A percentile compares a stretch with the other conserved stretches of the same genome.
These are phyloP conservation scores for Drosophila rellima DNA, from an alignment of 2,888 invertebrate genomes.

Conservation along the genomic window DNA sequence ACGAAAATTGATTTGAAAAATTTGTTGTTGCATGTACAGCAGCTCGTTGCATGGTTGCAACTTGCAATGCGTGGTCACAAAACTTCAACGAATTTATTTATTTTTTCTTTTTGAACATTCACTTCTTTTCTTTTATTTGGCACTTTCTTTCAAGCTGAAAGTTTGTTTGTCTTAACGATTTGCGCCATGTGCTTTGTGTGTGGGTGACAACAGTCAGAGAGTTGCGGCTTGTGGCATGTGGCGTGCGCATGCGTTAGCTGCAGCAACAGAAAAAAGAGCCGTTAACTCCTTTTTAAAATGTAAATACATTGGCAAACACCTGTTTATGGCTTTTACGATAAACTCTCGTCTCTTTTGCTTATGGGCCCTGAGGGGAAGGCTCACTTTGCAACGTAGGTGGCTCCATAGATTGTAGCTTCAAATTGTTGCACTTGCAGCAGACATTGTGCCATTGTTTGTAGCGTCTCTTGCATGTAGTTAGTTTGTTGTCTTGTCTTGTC, in stretches of 20 bases:
- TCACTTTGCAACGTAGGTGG: slow-evolving; percentile 66
- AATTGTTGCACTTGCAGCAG: slow-evolving; percentile 73
- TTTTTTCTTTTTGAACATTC: slow-evolving; percentile 52
- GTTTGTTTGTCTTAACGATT: slow-evolving; percentile 59
- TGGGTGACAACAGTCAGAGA: slow-evolving; percentile 44
- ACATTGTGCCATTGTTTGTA: slow-evolving; percentile 54
- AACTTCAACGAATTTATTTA: not conserved
- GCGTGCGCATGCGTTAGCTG: slow-evolving; percentile 42
- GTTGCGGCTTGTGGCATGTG: not conserved
- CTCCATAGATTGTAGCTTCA: slow-evolving; percentile 56
- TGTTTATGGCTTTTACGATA: slow-evolving; percentile 63
- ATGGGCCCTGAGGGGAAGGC: slow-evolving; percentile 2
- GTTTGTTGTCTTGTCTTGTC: slow-evolving; percentile 42
- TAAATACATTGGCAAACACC: slow-evolving; percentile 71
- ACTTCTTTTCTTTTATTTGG: slow-evolving; percentile 65
- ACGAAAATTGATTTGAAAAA: slow-evolving; percentile 52
- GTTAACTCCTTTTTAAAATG: slow-evolving; percentile 61
- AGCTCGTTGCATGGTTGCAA: slow-evolving; percentile 10
- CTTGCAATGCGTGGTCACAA: slow-evolving; percentile 8
- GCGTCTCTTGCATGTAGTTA: slow-evolving; percentile 49
- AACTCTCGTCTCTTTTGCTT: slow-evolving; percentile 8
- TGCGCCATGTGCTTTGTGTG: slow-evolving; percentile 35
- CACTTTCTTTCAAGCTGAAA: slow-evolving; percentile 75
- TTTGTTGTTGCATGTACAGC: slow-evolving; percentile 13
- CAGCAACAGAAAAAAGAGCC: slow-evolving; percentile 37